Base-by-base conservation (phyloP, 2,888 invertebrate species). In the Loripinus fragilis region DNA sequence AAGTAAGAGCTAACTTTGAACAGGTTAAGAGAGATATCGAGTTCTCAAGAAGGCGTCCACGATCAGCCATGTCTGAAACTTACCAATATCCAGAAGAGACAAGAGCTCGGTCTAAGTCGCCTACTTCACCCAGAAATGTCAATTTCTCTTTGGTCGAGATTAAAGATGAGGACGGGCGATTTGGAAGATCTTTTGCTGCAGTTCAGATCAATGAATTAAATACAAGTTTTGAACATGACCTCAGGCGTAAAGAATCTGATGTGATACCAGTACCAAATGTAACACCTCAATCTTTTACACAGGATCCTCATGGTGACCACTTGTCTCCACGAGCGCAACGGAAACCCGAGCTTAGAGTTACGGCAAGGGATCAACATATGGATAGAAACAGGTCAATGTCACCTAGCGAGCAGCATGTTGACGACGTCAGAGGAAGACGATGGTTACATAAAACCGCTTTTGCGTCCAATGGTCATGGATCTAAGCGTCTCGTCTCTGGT, bases 131-230 rank as follows among this genome's bases (percentile, higher is more conserved):
- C 17, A 64, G 30, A 33, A 45, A 42, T 8, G 45, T 67, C 2
- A 60, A 65, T 25, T 68, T 60, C 28, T 23, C 41, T 7, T 50
- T 50, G 7, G 71, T 78, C 0, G 64, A 71, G 33, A 74, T 80
- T 0, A 80, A 83, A 35, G 83, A 81, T 23, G 78, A 70, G 35
- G 78, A 83, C 28, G 67, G 65, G 17, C 48, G 67, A 50, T 83
- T 78, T 52, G 83, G 83, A 20, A 70, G 83, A 33, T 78, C 83
- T 33, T 83, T 83, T 64, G 83, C 83, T 0, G 83, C 83, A 0
- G 80, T 83, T 7, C 83, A 83, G 45, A 74, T 83, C n/a, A 72
- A 74, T 25, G 78, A 82, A 20, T 42, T 60, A 20, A 33, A 33
- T 17, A 60, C 60, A 33, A 60, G 33, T 33, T 12, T 33, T 30